Base-by-base conservation (phyloP, 2,797 vertebrate genomes). In the Oreortyx pictus region DNA sequence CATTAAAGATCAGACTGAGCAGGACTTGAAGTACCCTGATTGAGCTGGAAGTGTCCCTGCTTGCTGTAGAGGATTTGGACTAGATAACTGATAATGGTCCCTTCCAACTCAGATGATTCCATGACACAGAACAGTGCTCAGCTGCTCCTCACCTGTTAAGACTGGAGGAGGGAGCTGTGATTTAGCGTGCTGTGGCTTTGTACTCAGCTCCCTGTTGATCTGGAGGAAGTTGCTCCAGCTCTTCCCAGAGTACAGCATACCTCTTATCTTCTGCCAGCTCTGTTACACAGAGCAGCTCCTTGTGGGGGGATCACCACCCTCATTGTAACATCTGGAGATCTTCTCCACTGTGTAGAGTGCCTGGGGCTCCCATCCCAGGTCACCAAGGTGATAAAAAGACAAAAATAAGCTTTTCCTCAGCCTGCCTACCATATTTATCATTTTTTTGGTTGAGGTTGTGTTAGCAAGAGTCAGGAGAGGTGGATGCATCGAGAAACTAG, bases 211-310 rank as follows among this genome's bases (percentile, higher is more conserved):
- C 92, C 91, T 0, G 54, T 89, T 75, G 87, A 66, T 95, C 82
- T 2, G 8, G 76, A 88, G 89, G 92, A 95, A 96, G 93, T 91
- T 78, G 62, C 76, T 61, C 76, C 82, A 83, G 82, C 73, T 87
- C 73, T 82, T 61, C 61, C 57, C 82, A 27, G 77, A 92, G 43
- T 18, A 33, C 31, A 43, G 0, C 6, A 1, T 79, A 86, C 71
- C 86, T 96, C 94, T 92, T 88, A 92, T 90, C 93, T 94, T 47
- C 91, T 96, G 95, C 95, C 94, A 95, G 85, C 88, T 84, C 86
- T 7, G 11, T 52, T 11, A 82, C 89, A 64, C 49, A 5, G 68
- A 92, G 79, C 71, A 6, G 74, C 54, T 94, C 67, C 49, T 20
- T 24, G 46, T 9, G 5, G 33, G 44, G 20, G 71, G 74, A 92